Base-by-base conservation (phyloP, 2,797 vertebrate species). In the Helostoma temminkii region DNA sequence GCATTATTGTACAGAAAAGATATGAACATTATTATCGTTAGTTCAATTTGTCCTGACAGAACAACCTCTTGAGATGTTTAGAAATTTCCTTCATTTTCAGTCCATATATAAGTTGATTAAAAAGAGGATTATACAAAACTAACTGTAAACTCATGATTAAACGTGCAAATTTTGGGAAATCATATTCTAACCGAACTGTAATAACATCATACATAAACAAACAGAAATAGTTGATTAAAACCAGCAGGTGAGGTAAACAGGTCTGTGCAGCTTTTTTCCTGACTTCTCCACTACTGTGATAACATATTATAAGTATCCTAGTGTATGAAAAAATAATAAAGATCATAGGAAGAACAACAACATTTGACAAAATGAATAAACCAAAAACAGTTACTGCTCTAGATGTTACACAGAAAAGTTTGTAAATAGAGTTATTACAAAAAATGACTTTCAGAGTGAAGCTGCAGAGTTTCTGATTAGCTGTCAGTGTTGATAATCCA, bases 191-290 rank as follows among this genome's bases (percentile, higher is more conserved):
- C 9, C 25, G 3, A 18, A 43, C 18, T 24, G 39, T 18, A 3
- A 54, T 18, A 0, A 74, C 0, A 34, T 74, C 53, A 24, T 26
- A 74, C 1, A 34, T 4, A 12, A 14, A 1, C 6, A 60, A 56
- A 9, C 8, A 60, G 0, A 39, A 42, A 5, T 46, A 59, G 32
- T 9, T 66, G 3, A 66, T 19, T 5, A 73, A 34, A 12, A 66
- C 21, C 16, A 74, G 0, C 16, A 74, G 21, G 21, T 78, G 76
- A 1, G 70, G 75, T 24, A 78, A 37, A 62, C 75, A 78, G 3
- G 80, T 82, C 60, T 73, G 45, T 22, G 56, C 46, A 43, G 75
- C 80, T 52, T 78, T 79, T 41, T 0, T 82, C 28, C 64, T 53
- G 14, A 70, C 46, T 1, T 62, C 39, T 24, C 2, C n/a, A n/a